Conservation (phyloP, 2,888 invertebrate species). For the Drosophila anomelani region DNA sequence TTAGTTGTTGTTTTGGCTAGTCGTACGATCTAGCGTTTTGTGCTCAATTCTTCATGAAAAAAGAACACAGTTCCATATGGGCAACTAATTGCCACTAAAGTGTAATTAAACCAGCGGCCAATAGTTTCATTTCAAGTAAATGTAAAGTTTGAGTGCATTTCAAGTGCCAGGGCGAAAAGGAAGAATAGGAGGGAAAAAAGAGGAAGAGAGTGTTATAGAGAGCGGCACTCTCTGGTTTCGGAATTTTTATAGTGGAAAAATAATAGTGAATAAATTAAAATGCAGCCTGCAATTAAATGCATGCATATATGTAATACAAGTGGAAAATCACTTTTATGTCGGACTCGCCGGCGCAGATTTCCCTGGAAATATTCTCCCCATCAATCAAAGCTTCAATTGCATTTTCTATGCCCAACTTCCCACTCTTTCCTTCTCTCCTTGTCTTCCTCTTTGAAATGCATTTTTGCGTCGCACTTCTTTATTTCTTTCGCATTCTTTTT, state of each 20-base stretch:
- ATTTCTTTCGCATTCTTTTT: conserved; percentile 37
- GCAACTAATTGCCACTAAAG: conserved; percentile 56
- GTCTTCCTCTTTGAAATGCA: conserved; percentile 33
- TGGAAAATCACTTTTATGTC: conserved; percentile 47
- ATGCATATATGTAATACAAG: conserved; percentile 12
- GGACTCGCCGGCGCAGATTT: not conserved
- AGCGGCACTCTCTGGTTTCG: conserved; percentile 34
- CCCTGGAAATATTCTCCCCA: not conserved
- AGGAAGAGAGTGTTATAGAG: conserved; percentile 11
- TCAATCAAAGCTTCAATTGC: conserved; percentile 56
- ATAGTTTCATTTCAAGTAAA: conserved; percentile 19
- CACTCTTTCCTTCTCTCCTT: conserved; percentile 22
- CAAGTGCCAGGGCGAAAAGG: conserved; percentile 3
- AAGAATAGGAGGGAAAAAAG: conserved; percentile 1
- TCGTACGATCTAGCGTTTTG: conserved; percentile 66
- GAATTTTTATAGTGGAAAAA: conserved; percentile 65
- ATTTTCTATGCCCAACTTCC: conserved; percentile 12
- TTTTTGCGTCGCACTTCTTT: conserved; percentile 71
- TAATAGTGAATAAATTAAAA: conserved; percentile 48
- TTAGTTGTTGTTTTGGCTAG: conserved; percentile 51
- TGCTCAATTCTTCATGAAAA: conserved; percentile 57
- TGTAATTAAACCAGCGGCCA: conserved; percentile 30
- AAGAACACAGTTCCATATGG: conserved; percentile 62
- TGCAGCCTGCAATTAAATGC: conserved; percentile 44
- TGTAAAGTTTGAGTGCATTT: conserved; percentile 41